A percentile compares a stretch with the other conserved stretches of the same genome.
These are phyloP conservation scores for Orbicella faveolata DNA, from an alignment of 64 coral and sea anemone species.

Conservation along the genomic window DNA sequence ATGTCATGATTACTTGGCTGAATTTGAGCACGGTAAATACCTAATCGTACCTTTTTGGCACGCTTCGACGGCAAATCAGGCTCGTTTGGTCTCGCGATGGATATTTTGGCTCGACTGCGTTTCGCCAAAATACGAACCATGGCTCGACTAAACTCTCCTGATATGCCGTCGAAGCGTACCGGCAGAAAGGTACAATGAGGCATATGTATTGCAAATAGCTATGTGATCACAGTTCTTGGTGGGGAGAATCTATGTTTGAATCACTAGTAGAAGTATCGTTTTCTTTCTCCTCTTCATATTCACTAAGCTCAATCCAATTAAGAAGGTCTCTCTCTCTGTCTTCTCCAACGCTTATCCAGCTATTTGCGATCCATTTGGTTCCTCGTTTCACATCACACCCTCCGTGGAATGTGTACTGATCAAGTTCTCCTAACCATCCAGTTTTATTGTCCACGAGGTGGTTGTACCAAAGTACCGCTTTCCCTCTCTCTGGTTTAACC, in stretches of 20 bases:
- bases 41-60: too few species aligned
- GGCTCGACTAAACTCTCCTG: too few species aligned
- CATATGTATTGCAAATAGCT: background rate
- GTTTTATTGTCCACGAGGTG: constrained; percentile 68
- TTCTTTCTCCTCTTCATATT: background rate
- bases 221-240: constrained; percentile 6
- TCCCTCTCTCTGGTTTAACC: constrained; percentile 88
- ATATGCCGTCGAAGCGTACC: too few species aligned
- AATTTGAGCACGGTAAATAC: too few species aligned
- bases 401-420: constrained; percentile 83
- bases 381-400: constrained; percentile 83
- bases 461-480: constrained; percentile 95
- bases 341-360: constrained; percentile 85
- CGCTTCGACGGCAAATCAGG: too few species aligned
- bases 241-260: background rate
- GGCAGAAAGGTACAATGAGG: too few species aligned
- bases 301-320: constrained; percentile 77
- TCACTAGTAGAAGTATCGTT: background rate
- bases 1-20: too few species aligned
- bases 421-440: constrained; percentile 73
- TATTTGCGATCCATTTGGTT: constrained; percentile 94
- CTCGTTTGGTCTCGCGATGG: too few species aligned
- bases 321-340: constrained; percentile 62
- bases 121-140: too few species aligned
- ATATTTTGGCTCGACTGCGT: too few species aligned